Evolutionary conservation across 2,888 invertebrate genomes (phyloP), one percentile per base, ranked within the genome.

Genomic region (Noctua pronuba): DNA sequence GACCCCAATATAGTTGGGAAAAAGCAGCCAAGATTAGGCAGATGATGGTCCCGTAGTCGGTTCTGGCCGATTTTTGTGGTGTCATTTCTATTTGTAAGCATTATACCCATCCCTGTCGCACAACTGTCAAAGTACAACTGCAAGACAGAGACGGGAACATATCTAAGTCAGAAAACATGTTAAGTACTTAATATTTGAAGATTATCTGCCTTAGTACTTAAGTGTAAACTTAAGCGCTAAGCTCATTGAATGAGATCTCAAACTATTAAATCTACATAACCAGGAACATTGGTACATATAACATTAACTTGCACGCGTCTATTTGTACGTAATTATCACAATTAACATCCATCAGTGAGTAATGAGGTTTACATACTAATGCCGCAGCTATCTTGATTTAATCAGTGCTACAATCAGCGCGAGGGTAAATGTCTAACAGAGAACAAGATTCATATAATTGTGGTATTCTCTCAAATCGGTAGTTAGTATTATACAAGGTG

Each of bases 301-400:
- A 13, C 38, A 49, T 55, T 60, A 46, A 38, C 60, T 46, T 18
- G 21, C 4, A 24, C 35, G 1, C 13, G 18, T 76, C 69, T 66
- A 60, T 76, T 66, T 71, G 70, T 21, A 35, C 38, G 18, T 71
- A 77, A 83, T 71, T 67, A 41, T 46, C 38, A 10, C 66, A 77
- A 67, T 83, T 77, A 70, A 44, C 38, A n/a, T 70, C 60, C 62
- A 62, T 71, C 62, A 77, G 0, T 46, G 10, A 60, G 2, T 71
- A 83, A 81, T 83, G 66, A 77, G 60, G 55, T 81, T 83, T 41
- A 81, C 66, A 78, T 62, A 78, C 21, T 67, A 81, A 83, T 66
- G 38, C 49, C 24, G 7, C 24, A 68, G 46, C 18, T 46, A 38
- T 21, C 28, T 64, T 62, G 52, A 55, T n/a, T 21, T 46, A 75